phyloP scores from a whole-genome alignment of 1,140 invertebrate species.

The Theocolax elegans region DNA sequence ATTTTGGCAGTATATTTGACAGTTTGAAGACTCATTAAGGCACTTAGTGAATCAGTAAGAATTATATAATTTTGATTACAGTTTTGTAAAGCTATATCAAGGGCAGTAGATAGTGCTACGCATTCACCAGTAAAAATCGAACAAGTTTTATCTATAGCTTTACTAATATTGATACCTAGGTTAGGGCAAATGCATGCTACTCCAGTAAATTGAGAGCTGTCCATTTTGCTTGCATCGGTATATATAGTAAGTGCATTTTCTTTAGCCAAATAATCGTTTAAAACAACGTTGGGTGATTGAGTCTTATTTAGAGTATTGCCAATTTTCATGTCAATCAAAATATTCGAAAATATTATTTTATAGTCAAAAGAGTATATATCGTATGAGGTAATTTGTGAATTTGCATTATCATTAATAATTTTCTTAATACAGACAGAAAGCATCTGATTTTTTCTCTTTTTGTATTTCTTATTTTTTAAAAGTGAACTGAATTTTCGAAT shows the following conservation, averaged over 20 bases:
- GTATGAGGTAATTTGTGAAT: too few relatives aligned
- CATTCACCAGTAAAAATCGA: constrained; percentile 27
- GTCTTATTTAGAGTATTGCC: too few relatives aligned
- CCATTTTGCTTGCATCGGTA: constrained; percentile 11
- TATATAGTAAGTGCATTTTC: neutral
- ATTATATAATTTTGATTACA: neutral
- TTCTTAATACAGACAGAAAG: too few relatives aligned
- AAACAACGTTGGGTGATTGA: too few relatives aligned
- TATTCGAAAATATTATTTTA: too few relatives aligned
- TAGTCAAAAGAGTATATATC: too few relatives aligned
- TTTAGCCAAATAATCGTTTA: too few relatives aligned
- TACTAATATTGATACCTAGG: neutral
- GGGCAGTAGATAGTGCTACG: constrained; percentile 10
- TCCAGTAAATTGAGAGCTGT: neutral
- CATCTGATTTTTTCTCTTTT: too few relatives aligned
- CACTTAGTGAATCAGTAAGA: constrained; percentile 19
- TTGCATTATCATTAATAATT: too few relatives aligned
- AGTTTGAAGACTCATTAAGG: constrained; percentile 9
- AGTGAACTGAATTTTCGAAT: too few relatives aligned
- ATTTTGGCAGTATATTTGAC: neutral
- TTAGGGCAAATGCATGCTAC: constrained; percentile 4
- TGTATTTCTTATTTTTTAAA: too few relatives aligned
- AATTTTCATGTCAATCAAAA: too few relatives aligned
- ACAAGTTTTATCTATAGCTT: neutral
- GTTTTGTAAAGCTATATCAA: constrained; percentile 20